Evolutionary conservation across 2,113 vertebrate species (phyloP), one percentile per base, ranked within the genome.

Genomic region (Corythaeola cristata): DNA sequence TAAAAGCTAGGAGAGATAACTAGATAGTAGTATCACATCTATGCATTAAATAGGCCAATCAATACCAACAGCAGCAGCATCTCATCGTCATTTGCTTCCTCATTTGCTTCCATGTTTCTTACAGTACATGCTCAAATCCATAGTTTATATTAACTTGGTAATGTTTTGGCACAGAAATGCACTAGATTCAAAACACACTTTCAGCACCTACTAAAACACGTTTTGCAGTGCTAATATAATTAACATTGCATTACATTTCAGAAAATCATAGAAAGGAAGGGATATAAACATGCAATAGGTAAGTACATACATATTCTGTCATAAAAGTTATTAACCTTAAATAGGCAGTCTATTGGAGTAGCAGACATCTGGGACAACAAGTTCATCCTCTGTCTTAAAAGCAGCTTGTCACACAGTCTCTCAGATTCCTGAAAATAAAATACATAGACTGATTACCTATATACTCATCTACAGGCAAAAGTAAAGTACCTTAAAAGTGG

Each of bases 321-420:
- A 82, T 47, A 37, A 90, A 88, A 73, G 35, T 67, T 76, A 83
- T 96, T 98, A 89, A 99, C 99, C 99, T 99, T 98, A 96, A 99
- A 99, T 66, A 99, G 98, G 93, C 97, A 98, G 92, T 99, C 98
- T 67, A 98, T 99, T 37, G 99, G 99, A 8, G 98, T 98, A 41
- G 98, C 97, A 28, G 98, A 96, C 94, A 98, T 99, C 97, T 99
- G 99, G 44, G 98, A 98, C 68, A 99, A 96, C n/a, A 99, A 96
- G 93, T 98, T 99, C 98, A 99, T 99, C 95, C 98, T 99, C 94
- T 99, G 98, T 88, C 98, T 99, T 86, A 99, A 98, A 88, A 98
- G 96, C 12, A 98, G 91, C 73, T 98, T 99, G 96, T 99, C 98
- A 49, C 96, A 98, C 44, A 98, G 97, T 12, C 98, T 98, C 32